phyloP scores from a whole-genome alignment of 1,140 invertebrate species.

The Battus philenor region DNA sequence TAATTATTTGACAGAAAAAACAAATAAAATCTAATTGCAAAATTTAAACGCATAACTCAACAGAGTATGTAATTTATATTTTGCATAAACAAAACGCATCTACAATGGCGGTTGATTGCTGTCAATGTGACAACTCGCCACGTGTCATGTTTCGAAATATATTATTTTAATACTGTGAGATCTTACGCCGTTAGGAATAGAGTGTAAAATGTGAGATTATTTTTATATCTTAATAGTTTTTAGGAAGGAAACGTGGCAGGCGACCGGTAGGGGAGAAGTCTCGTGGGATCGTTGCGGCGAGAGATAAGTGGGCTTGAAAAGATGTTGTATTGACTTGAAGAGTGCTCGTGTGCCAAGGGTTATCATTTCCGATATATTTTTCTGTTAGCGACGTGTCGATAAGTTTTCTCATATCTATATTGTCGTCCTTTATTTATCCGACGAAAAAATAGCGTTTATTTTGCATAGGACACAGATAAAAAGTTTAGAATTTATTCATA shows the following conservation, averaged over 20 bases:
- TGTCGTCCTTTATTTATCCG: too few species aligned
- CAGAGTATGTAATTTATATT: too few species aligned
- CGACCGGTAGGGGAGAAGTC: conserved; percentile 19
- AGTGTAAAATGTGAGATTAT: background rate
- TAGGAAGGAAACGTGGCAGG: conserved; percentile 26
- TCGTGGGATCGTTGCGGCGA: conserved; percentile 24
- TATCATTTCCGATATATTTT: conserved; percentile 22
- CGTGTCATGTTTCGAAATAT: background rate
- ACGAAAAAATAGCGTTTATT: too few species aligned
- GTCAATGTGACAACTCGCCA: conserved; percentile 17
- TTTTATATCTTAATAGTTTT: too few species aligned
- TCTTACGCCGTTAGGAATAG: background rate
- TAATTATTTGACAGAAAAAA: too few species aligned
- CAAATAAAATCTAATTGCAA: too few species aligned
- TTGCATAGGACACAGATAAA: too few species aligned
- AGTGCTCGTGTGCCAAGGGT: conserved; percentile 18
- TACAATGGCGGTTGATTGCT: conserved; percentile 27
- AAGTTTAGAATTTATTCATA: too few species aligned
- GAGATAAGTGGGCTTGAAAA: conserved; percentile 27
- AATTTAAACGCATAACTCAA: too few species aligned
- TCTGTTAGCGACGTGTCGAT: conserved; percentile 13
- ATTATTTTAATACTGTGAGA: background rate
- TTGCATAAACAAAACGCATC: conserved; percentile 9
- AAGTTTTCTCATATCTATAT: conserved; percentile 4
- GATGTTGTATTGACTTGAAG: conserved; percentile 17